Conservation (phyloP, 2,797 vertebrate species). For the Labeo calbasu region DNA sequence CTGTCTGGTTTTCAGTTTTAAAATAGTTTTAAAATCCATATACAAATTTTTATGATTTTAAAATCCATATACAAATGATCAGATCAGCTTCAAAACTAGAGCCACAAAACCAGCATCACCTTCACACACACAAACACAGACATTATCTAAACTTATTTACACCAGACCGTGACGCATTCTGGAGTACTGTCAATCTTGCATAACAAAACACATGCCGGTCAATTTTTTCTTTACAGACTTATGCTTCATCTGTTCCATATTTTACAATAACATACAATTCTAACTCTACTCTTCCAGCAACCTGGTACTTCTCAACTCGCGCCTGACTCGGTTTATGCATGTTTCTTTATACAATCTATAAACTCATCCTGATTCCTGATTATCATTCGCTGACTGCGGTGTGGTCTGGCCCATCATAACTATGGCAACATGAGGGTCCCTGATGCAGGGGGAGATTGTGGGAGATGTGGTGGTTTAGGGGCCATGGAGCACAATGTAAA, state of each 20-base stretch:
- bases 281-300: not conserved
- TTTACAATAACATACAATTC: not conserved
- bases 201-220: not conserved
- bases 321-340: conserved; percentile 6
- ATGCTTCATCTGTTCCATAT: not conserved
- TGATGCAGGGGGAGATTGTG: conserved; percentile 58
- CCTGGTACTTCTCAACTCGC: not conserved
- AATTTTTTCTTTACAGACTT: not conserved
- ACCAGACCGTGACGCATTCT: conserved; percentile 9
- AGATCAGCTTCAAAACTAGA: conserved; percentile 3
- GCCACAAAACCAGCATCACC: conserved; percentile 11
- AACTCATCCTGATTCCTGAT: not conserved
- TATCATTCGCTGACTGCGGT: conserved; percentile 36
- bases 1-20: too few species aligned
- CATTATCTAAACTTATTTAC: conserved; percentile 19
- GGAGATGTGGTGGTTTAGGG: conserved; percentile 75
- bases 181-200: not conserved
- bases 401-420: conserved; percentile 34
- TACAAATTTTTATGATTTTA: not conserved
- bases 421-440: conserved; percentile 59
- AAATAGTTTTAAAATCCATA: too few species aligned
- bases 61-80: conserved; percentile 20
- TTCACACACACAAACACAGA: conserved; percentile 41
- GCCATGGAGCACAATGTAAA: conserved; percentile 73
- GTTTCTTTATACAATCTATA: not conserved